phyloP scores from a whole-genome alignment of 2,888 invertebrate species.

The Carcina quercana region DNA sequence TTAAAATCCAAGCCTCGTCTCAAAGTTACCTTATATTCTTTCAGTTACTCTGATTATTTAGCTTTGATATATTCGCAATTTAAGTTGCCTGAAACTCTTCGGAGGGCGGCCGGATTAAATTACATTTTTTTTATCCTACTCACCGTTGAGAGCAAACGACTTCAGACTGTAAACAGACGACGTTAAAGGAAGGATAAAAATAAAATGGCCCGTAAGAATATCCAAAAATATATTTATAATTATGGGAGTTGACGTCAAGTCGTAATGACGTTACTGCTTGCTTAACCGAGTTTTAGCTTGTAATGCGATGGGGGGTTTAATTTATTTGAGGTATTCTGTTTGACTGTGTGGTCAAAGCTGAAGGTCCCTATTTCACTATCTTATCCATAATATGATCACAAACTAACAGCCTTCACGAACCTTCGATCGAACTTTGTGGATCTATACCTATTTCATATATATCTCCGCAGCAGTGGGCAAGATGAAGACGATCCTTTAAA shows the following conservation, averaged over 20 bases:
- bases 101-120: conserved; percentile 56
- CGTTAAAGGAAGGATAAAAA: conserved; percentile 9
- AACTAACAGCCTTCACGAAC: too few species aligned
- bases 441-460: too few species aligned
- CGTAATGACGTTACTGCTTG: background rate
- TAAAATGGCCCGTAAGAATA: conserved; percentile 3
- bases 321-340: too few species aligned
- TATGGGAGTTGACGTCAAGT: conserved; percentile 1
- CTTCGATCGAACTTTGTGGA: too few species aligned
- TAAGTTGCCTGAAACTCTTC: conserved; percentile 66
- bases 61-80: conserved; percentile 71
- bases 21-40: conserved; percentile 59
- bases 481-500: too few species aligned
- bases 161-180: conserved; percentile 40
- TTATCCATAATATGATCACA: too few species aligned
- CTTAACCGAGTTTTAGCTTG: background rate
- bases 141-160: conserved; percentile 39
- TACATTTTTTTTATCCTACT: conserved; percentile 52
- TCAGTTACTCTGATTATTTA: conserved; percentile 64
- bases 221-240: conserved; percentile 5
- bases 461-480: too few species aligned
- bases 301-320: too few species aligned
- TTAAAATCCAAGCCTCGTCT: conserved; percentile 32
- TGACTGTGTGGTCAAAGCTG: too few species aligned
- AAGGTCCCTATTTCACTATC: too few species aligned